phyloP scores from a whole-genome alignment of 92 coral and sea anemone genomes.

The Paramuricea clavata region DNA sequence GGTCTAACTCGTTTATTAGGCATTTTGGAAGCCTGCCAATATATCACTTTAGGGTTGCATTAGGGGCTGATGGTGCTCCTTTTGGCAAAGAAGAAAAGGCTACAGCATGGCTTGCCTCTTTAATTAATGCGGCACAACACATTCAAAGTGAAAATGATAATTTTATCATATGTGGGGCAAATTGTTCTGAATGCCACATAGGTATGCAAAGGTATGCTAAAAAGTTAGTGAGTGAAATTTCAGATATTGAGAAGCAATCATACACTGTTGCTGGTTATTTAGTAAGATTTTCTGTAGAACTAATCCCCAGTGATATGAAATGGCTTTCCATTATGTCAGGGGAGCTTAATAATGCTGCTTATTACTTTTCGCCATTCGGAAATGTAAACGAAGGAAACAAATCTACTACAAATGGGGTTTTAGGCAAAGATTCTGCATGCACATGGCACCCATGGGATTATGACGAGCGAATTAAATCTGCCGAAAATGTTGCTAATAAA shows the following conservation, averaged over 20 bases:
- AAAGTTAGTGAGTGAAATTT: slow-evolving; percentile 36
- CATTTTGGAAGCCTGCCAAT: neutral
- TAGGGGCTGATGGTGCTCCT: slow-evolving; percentile 47
- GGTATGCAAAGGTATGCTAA: slow-evolving; percentile 57
- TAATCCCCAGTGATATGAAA: slow-evolving; percentile 66
- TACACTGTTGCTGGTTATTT: slow-evolving; percentile 7
- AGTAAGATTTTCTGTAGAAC: slow-evolving; percentile 53
- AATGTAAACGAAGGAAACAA: slow-evolving; percentile 48
- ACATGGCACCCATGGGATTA: slow-evolving; percentile 65
- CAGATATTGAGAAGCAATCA: slow-evolving; percentile 14
- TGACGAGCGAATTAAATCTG: slow-evolving; percentile 38
- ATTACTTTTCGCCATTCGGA: neutral
- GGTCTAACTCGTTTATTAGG: neutral
- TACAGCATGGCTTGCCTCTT: slow-evolving; percentile 43
- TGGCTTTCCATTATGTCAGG: slow-evolving; percentile 39
- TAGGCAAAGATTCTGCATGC: slow-evolving; percentile 45
- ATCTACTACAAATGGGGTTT: slow-evolving; percentile 39
- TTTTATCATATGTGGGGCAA: slow-evolving; percentile 38
- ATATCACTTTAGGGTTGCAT: neutral
- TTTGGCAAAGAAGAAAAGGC: slow-evolving; percentile 47
- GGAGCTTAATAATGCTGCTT: neutral
- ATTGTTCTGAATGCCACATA: slow-evolving; percentile 47
- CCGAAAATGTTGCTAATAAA: slow-evolving; percentile 38
- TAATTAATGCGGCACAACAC: slow-evolving; percentile 50
- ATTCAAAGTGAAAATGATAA: slow-evolving; percentile 55